Base-by-base conservation (phyloP, 1,140 invertebrate genomes). In the Littorina saxatilis region DNA sequence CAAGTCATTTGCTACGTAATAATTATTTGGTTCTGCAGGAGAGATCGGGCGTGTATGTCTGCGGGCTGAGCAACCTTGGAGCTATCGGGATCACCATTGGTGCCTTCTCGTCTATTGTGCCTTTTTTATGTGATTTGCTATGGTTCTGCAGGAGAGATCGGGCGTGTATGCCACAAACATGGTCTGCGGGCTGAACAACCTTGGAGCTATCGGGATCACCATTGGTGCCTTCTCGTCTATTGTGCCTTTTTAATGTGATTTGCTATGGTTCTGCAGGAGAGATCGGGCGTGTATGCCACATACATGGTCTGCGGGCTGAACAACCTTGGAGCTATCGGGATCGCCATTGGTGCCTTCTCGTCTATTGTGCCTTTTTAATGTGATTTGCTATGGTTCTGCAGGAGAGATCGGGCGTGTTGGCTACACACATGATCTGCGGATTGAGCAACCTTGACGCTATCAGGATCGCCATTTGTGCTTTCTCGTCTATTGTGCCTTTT, bases 1-100 rank as follows among this genome's bases (percentile, higher is more conserved):
- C n/a, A n/a, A n/a, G n/a, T n/a, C n/a, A n/a, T n/a, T n/a, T n/a
- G n/a, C n/a, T n/a, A n/a, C n/a, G n/a, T n/a, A n/a, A n/a, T n/a
- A n/a, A n/a, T n/a, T n/a, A n/a, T 0, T 93, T n/a, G n/a, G n/a
- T n/a, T 43, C 72, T 55, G 40, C 77, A 96, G 96, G 90, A 92
- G 9, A 93, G 97, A 89, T 95, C 95, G 68, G 94, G 96, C 85
- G 94, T 95, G 0, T 97, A 98, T 0, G 94, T 99, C 23, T 99
- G 98, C 90, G 98, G 98, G 0, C 99, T 99, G 93, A 96, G 98
- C 0, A 99, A 99, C 94, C 96, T 98, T 4, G 94, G 95, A 0
- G 96, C 97, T 0, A 95, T 99, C 35, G 98, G 98, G 2, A 97
- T 98, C 61, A 95, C 97, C 91, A 94, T 99, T 13, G 97, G 97